phyloP scores from a whole-genome alignment of 2,797 vertebrate genomes.

The Channallabes apus region DNA sequence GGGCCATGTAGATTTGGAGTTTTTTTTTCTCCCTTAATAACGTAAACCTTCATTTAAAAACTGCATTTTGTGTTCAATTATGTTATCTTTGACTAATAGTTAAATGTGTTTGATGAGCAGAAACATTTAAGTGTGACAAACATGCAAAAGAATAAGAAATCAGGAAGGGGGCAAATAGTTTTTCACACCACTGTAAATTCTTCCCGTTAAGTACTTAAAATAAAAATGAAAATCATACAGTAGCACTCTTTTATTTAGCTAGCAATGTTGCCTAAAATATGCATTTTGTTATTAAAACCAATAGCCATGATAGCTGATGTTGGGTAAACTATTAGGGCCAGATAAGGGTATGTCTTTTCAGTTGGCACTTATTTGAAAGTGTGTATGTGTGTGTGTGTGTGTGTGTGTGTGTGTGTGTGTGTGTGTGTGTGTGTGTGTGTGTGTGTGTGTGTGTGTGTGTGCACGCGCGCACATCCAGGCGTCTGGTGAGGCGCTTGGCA shows the following conservation, averaged over 20 bases:
- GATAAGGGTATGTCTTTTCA: not conserved
- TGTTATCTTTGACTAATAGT: too few species aligned
- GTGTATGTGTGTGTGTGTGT: slow-evolving; percentile 1
- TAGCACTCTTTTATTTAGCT: not conserved
- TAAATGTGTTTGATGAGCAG: too few species aligned
- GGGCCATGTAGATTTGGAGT: too few species aligned
- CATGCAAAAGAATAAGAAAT: too few species aligned
- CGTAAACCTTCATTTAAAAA: too few species aligned
- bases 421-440: not conserved
- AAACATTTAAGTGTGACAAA: too few species aligned
- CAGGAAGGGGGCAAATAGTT: too few species aligned
- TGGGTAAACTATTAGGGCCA: not conserved
- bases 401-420: not conserved
- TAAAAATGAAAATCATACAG: not conserved
- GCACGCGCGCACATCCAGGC: slow-evolving; percentile 37
- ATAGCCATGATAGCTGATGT: not conserved
- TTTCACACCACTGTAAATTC: too few species aligned
- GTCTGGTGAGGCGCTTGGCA: slow-evolving; percentile 55
- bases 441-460: not conserved
- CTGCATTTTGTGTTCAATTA: too few species aligned
- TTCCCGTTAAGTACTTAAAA: not conserved
- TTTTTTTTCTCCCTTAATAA: too few species aligned
- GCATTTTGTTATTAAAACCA: not conserved
- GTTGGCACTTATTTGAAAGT: not conserved
- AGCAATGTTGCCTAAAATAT: not conserved